Percentiles rank a stretch among this genome's conserved stretches.
Conservation (phyloP, 1,140 invertebrate genomes). For the Stegodyphus dumicola region DNA sequence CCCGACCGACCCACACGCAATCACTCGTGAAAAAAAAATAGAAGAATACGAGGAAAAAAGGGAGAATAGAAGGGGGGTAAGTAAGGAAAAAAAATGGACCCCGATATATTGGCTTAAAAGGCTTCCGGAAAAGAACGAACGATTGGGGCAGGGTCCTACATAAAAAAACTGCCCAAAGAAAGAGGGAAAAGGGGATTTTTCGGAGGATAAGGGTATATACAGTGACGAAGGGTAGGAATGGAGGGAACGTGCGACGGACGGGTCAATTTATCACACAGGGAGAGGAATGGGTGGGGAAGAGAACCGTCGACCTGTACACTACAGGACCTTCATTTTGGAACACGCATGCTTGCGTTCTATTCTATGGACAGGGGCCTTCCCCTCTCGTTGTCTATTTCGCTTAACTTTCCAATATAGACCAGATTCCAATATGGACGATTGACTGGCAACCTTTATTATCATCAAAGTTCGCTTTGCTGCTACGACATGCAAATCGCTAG, state of each 20-base stretch:
- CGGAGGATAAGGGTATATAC: slow-evolving; percentile 58
- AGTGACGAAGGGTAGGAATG: slow-evolving; percentile 45
- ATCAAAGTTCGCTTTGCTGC: slow-evolving; percentile 30
- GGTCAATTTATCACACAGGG: slow-evolving; percentile 56
- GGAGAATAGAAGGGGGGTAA: background rate
- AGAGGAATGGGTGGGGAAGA: slow-evolving; percentile 4
- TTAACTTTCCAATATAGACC: slow-evolving; percentile 56
- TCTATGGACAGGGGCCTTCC: slow-evolving; percentile 16
- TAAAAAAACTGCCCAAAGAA: slow-evolving; percentile 19
- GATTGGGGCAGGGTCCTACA: background rate
- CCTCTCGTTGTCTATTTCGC: slow-evolving; percentile 51
- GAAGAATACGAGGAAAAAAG: slow-evolving; percentile 11
- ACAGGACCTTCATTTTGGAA: slow-evolving; percentile 53
- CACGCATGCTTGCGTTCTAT: slow-evolving; percentile 56
- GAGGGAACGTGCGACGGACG: slow-evolving; percentile 49
- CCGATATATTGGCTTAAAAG: slow-evolving; percentile 61
- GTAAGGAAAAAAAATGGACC: slow-evolving; percentile 29
- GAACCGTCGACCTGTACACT: slow-evolving; percentile 49
- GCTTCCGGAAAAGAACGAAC: slow-evolving; percentile 53
- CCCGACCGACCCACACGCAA: slow-evolving; percentile 59
- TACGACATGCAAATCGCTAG: slow-evolving; percentile 25
- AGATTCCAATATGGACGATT: slow-evolving; percentile 59
- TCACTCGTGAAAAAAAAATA: slow-evolving; percentile 42
- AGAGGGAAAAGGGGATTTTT: slow-evolving; percentile 41
- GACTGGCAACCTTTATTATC: slow-evolving; percentile 57